Conservation (phyloP, 2,113 vertebrate species). For the Anoura caudifer region DNA sequence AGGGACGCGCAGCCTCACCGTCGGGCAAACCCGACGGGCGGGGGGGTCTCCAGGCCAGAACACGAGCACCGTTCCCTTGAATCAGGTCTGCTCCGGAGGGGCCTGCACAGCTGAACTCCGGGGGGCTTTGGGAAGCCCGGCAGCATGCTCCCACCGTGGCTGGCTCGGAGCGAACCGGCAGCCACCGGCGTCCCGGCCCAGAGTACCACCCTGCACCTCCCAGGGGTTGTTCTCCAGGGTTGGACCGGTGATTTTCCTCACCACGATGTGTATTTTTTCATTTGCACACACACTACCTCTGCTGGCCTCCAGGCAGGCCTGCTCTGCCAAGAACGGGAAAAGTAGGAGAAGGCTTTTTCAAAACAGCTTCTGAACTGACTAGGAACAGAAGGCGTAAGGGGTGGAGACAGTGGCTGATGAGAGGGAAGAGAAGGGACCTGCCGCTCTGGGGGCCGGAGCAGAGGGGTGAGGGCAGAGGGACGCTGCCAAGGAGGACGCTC, state of each 20-base stretch:
- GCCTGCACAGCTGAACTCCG: not conserved
- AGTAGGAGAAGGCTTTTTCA: slow-evolving; percentile 10
- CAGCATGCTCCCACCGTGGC: slow-evolving; percentile 9
- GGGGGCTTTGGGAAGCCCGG: not conserved
- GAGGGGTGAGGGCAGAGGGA: not conserved
- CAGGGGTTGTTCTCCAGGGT: slow-evolving; percentile 24
- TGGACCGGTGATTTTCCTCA: not conserved
- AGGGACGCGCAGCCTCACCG: not conserved
- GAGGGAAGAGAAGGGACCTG: not conserved
- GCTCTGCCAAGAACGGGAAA: slow-evolving; percentile 53
- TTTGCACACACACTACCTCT: slow-evolving; percentile 27
- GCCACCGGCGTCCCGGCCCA: slow-evolving; percentile 5
- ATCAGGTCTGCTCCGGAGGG: slow-evolving; percentile 18
- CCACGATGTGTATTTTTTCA: not conserved
- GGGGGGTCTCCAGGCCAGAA: not conserved
- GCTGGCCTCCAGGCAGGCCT: slow-evolving; percentile 34
- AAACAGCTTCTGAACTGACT: slow-evolving; percentile 29
- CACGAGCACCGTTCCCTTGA: not conserved
- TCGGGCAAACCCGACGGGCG: not conserved
- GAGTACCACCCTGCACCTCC: slow-evolving; percentile 15
- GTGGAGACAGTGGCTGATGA: not conserved
- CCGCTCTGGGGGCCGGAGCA: not conserved
- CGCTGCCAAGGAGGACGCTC: accelerated
- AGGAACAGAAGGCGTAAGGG: slow-evolving; percentile 42
- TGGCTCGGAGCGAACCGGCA: slow-evolving; percentile 49